phyloP scores from a whole-genome alignment of 1,140 invertebrate genomes.

The Helicoverpa armigera region DNA sequence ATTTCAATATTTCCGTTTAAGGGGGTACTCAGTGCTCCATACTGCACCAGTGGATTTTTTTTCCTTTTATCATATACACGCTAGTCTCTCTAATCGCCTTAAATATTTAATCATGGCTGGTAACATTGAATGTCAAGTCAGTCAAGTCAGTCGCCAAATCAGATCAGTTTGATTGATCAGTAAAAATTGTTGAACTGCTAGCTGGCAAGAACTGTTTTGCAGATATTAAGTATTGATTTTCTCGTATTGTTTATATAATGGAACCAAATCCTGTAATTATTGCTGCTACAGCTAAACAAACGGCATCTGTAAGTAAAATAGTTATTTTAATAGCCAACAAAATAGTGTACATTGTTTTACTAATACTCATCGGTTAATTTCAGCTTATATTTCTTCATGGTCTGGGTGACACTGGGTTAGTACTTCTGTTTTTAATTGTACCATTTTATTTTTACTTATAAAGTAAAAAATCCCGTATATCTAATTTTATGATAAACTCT shows the following conservation, averaged over 20 bases:
- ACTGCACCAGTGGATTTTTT: too few species aligned
- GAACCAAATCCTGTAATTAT: conserved; percentile 91
- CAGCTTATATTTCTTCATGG: conserved; percentile 91
- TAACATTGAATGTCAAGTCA: conserved; percentile 5
- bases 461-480: background rate
- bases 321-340: conserved; percentile 51
- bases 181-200: conserved; percentile 16
- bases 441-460: conserved; percentile 5
- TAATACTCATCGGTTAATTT: conserved; percentile 68
- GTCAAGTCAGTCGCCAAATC: background rate
- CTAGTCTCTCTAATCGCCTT: too few species aligned
- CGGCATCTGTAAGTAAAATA: conserved; percentile 90
- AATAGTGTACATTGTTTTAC: conserved; percentile 9
- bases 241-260: conserved; percentile 66
- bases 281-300: conserved; percentile 92
- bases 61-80: too few species aligned
- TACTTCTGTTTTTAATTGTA: conserved; percentile 50
- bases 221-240: conserved; percentile 73
- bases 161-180: background rate
- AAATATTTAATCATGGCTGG: too few species aligned
- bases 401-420: conserved; percentile 90
- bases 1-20: too few species aligned
- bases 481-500: conserved; percentile 32
- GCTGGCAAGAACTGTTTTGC: conserved; percentile 13
- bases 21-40: too few species aligned